Percentiles rank a stretch among this genome's conserved stretches.
Conservation (phyloP, 1,140 invertebrate genomes). For the Wiebesia pumilae region DNA sequence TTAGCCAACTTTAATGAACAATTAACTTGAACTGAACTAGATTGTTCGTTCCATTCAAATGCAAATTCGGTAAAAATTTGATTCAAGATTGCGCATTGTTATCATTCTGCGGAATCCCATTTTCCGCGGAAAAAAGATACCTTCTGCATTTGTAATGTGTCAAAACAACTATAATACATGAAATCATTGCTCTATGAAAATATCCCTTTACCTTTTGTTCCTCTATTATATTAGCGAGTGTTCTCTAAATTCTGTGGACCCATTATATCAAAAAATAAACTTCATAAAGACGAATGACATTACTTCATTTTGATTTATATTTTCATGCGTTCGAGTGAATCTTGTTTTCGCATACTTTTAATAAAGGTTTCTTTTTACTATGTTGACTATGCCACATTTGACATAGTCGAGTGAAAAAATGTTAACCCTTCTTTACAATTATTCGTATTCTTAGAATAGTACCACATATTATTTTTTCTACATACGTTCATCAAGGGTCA, state of each 20-base stretch:
- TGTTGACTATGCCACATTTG: not conserved
- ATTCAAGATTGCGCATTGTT: not conserved
- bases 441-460: not conserved
- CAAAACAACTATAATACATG: not conserved
- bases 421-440: not conserved
- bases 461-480: not conserved
- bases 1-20: not conserved
- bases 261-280: constrained; percentile 2
- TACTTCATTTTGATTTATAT: not conserved
- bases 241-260: not conserved
- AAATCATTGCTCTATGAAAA: not conserved
- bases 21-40: not conserved
- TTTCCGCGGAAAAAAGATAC: not conserved
- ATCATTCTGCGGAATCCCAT: not conserved
- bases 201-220: not conserved
- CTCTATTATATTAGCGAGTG: not conserved
- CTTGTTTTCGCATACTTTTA: not conserved
- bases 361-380: constrained; percentile 6
- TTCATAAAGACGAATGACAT: constrained; percentile 8
- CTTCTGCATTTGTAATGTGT: not conserved
- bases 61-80: too few species aligned
- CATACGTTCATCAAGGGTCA: not conserved
- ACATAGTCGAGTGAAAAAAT: not conserved
- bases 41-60: constrained; percentile 3
- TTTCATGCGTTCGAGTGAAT: not conserved